phyloP scores from a whole-genome alignment of 2,797 vertebrate species.

The Tokudaia muenninki region DNA sequence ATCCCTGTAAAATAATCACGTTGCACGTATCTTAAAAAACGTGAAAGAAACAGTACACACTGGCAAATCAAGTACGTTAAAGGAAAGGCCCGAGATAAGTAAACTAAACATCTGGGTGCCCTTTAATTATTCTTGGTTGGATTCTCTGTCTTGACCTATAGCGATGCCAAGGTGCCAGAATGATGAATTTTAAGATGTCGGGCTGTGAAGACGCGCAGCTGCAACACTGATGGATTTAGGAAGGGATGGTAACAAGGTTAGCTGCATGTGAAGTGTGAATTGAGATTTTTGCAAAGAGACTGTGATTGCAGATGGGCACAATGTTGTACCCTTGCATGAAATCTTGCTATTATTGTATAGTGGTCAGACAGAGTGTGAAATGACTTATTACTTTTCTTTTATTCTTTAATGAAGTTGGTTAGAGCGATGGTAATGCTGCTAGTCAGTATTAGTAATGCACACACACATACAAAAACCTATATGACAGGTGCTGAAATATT shows the following conservation, averaged over 20 bases:
- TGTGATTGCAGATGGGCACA: conserved; percentile 93
- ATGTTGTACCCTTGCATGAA: conserved; percentile 92
- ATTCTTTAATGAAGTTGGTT: conserved; percentile 93
- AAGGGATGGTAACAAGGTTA: conserved; percentile 94
- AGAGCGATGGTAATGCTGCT: conserved; percentile 86
- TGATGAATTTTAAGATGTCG: conserved; percentile 95
- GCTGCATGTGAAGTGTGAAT: conserved; percentile 95
- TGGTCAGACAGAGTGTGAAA: conserved; percentile 93
- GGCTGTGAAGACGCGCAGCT: conserved; percentile 93
- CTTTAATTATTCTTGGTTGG: conserved; percentile 92
- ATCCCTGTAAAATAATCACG: conserved; percentile 82
- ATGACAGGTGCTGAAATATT: conserved; percentile 88
- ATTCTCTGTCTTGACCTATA: conserved; percentile 92
- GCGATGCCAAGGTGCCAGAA: conserved; percentile 93
- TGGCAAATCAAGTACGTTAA: conserved; percentile 82
- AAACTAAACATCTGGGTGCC: conserved; percentile 92
- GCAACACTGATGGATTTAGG: conserved; percentile 91
- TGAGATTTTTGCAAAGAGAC: conserved; percentile 94
- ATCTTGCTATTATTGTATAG: conserved; percentile 92
- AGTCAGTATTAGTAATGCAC: conserved; percentile 85
- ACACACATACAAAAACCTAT: conserved; percentile 84
- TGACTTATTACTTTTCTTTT: conserved; percentile 93
- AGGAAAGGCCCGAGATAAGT: conserved; percentile 85
- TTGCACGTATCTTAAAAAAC: conserved; percentile 80
- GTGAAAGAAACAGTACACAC: conserved; percentile 76